Conservation (phyloP, 2,888 invertebrate genomes). For the Epicampocera succincta region DNA sequence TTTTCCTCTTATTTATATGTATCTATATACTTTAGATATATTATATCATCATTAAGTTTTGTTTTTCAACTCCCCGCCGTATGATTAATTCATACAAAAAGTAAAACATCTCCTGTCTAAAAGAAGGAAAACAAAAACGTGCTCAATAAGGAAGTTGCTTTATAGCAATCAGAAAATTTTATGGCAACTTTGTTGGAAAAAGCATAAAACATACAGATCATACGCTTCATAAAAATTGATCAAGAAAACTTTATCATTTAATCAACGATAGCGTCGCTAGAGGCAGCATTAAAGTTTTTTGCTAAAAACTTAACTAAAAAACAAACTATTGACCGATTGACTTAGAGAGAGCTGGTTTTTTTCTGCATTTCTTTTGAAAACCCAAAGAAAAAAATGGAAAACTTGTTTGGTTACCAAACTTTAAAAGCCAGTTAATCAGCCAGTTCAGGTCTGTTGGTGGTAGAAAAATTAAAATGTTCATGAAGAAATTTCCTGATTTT, state of each 20-base stretch:
- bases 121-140: neutral
- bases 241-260: slow-evolving; percentile 12
- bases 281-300: neutral
- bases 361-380: neutral
- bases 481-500: slow-evolving; percentile 33
- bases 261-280: slow-evolving; percentile 33
- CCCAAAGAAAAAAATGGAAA: neutral
- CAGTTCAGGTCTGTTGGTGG: neutral
- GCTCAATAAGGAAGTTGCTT: slow-evolving; percentile 50
- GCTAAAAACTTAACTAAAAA: slow-evolving; percentile 12
- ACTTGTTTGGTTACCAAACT: slow-evolving; percentile 35
- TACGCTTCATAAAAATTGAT: neutral
- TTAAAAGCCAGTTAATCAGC: slow-evolving; percentile 2
- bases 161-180: slow-evolving; percentile 25
- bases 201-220: slow-evolving; percentile 1
- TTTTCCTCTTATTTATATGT: too few relatives aligned
- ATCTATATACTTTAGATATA: slow-evolving; percentile 8
- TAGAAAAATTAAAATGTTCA: neutral
- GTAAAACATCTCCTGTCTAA: slow-evolving; percentile 13
- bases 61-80: neutral
- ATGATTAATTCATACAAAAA: neutral
- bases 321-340: slow-evolving; percentile 65
- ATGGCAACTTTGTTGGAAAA: slow-evolving; percentile 11
- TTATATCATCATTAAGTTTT: slow-evolving; percentile 23
- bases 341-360: slow-evolving; percentile 35